phyloP scores from a whole-genome alignment of 2,888 invertebrate species.

The Rhabditoides inermis region DNA sequence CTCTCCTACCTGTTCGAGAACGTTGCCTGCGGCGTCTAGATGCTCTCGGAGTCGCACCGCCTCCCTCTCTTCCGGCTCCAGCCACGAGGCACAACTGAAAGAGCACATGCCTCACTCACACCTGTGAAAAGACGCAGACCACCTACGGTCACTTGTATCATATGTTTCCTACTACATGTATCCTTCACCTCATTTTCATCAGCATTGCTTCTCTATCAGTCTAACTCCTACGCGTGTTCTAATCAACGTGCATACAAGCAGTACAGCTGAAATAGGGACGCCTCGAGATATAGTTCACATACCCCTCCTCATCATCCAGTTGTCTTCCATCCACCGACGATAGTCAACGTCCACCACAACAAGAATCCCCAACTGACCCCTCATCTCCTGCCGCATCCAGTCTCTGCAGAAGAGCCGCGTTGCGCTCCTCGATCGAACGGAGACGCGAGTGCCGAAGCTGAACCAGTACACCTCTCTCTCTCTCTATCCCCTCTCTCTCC shows the following conservation, averaged over 20 bases:
- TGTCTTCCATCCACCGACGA: neutral
- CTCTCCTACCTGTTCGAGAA: no score
- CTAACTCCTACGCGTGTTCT: no score
- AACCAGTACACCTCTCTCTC: neutral
- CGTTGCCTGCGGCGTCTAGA: no score
- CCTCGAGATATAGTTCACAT: no score
- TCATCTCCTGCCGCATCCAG: slow-evolving; percentile 18
- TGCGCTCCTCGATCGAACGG: slow-evolving; percentile 27
- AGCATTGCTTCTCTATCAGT: slow-evolving; percentile 15
- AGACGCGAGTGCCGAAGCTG: slow-evolving; percentile 31
- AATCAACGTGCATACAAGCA: no score
- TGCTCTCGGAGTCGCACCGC: neutral
- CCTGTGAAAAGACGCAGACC: no score
- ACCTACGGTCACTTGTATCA: no score
- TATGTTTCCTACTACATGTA: no score
- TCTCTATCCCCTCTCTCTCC: neutral
- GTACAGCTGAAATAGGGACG: no score
- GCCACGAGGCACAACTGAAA: no score
- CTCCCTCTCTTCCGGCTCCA: slow-evolving; percentile 12
- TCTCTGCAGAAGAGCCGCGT: slow-evolving; percentile 22
- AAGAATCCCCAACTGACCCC: slow-evolving; percentile 5
- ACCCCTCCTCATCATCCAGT: neutral
- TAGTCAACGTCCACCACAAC: neutral
- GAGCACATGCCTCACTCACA: no score
- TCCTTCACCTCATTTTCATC: slow-evolving; percentile 12